A percentile compares a stretch with the other conserved stretches of the same genome.
Evolutionary conservation across 92 coral and sea anemone genomes (phyloP).

Genomic region (Parazoanthus atlanticus): DNA sequence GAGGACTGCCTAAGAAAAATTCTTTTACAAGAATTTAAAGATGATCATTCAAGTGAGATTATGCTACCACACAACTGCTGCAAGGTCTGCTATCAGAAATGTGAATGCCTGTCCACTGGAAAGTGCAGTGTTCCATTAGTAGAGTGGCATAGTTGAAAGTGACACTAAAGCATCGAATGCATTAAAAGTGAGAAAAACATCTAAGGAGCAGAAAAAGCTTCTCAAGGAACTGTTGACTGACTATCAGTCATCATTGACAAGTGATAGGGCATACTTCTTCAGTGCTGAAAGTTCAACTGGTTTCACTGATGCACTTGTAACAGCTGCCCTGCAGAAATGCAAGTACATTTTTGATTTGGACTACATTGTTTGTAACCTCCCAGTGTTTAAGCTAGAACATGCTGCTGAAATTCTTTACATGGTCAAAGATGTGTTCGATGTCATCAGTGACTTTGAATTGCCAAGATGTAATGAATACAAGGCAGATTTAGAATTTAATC

Average conservation of each 20-base stretch:
- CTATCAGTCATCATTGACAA: conserved; percentile 20
- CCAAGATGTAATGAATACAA: too few species aligned
- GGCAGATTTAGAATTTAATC: too few species aligned
- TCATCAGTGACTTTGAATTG: conserved; percentile 30
- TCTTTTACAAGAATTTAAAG: conserved; percentile 48
- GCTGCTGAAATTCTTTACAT: conserved; percentile 55
- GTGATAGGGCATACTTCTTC: conserved; percentile 31
- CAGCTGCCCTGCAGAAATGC: conserved; percentile 23
- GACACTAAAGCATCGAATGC: neutral
- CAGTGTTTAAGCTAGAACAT: conserved; percentile 33
- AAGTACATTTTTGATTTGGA: conserved; percentile 23
- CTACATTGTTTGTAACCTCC: conserved; percentile 10
- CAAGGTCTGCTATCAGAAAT: conserved; percentile 47
- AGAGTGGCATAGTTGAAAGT: neutral
- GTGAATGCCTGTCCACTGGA: conserved; percentile 27
- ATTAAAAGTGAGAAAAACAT: neutral
- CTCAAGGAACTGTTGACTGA: conserved; percentile 43
- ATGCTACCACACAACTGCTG: conserved; percentile 56
- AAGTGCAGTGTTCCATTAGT: conserved; percentile 20
- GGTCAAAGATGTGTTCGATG: conserved; percentile 51
- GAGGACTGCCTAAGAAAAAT: conserved; percentile 33
- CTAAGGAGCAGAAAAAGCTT: conserved; percentile 21
- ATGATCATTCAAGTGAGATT: neutral
- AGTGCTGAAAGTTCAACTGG: conserved; percentile 38
- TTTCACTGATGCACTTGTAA: conserved; percentile 18